Evolutionary conservation across 2,797 vertebrate genomes (phyloP).

Genomic region (Fistularia commersonii): DNA sequence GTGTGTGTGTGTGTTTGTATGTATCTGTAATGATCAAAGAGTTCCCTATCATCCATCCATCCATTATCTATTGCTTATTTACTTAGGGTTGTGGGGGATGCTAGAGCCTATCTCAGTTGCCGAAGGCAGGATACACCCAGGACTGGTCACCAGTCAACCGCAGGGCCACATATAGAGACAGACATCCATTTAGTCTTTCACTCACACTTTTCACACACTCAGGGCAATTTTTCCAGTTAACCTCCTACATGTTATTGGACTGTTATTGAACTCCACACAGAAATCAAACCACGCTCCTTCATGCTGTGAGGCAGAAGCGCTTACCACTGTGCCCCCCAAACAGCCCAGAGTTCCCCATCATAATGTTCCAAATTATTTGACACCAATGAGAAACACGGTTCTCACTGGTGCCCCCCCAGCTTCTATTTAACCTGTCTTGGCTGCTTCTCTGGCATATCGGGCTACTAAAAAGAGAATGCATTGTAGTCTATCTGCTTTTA

Average conservation of each 20-base stretch:
- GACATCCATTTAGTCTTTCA: too few relatives aligned
- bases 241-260: too few relatives aligned
- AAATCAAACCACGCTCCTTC: conserved; percentile 1
- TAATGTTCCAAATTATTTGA: background rate
- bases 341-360: background rate
- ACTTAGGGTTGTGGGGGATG: too few relatives aligned
- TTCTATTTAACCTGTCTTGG: conserved; percentile 11
- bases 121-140: too few relatives aligned
- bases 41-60: too few relatives aligned
- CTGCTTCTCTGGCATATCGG: conserved; percentile 9
- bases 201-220: too few relatives aligned
- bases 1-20: conserved; percentile 22
- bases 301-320: conserved; percentile 1
- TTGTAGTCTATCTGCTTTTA: conserved; percentile 17
- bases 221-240: too few relatives aligned
- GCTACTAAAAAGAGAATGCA: conserved; percentile 22
- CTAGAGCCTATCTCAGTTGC: too few relatives aligned
- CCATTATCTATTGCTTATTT: too few relatives aligned
- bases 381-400: background rate
- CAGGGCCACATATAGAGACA: too few relatives aligned
- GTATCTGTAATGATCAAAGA: conserved; percentile 29
- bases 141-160: too few relatives aligned
- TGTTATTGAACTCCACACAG: too few relatives aligned
- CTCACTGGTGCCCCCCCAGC: background rate
- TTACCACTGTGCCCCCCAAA: background rate